phyloP scores from a whole-genome alignment of 2,113 vertebrate genomes.

The Platichthys stellatus region DNA sequence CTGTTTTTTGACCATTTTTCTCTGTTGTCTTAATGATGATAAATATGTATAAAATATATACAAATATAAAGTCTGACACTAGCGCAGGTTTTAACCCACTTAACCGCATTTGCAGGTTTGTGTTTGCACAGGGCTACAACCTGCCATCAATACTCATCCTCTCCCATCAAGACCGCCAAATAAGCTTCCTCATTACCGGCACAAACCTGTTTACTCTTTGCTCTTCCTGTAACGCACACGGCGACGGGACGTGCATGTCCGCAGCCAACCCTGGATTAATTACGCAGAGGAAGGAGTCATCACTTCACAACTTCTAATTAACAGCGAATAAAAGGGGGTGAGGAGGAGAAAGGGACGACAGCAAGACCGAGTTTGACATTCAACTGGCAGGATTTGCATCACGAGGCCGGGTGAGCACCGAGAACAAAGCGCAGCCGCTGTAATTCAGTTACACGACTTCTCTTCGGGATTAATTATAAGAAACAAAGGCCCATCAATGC shows the following conservation, averaged over 20 bases:
- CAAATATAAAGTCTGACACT: not conserved
- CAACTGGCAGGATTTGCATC: conserved; percentile 60
- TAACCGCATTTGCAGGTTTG: not conserved
- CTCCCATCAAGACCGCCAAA: conserved; percentile 19
- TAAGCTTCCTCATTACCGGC: conserved; percentile 47
- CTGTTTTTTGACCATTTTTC: not conserved
- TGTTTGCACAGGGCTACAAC: not conserved
- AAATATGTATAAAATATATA: not conserved
- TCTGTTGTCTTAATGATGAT: not conserved
- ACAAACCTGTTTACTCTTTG: conserved; percentile 54
- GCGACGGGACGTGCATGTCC: conserved; percentile 26
- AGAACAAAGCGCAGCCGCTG: conserved; percentile 24
- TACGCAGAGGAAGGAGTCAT: conserved; percentile 55
- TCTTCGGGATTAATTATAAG: conserved; percentile 28
- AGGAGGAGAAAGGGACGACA: conserved; percentile 43
- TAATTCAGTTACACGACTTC: not conserved
- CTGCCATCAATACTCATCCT: conserved; percentile 12
- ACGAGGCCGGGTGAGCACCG: conserved; percentile 50
- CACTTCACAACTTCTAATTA: conserved; percentile 75
- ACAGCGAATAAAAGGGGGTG: conserved; percentile 56
- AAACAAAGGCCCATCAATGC: conserved; percentile 7
- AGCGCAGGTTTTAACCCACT: not conserved
- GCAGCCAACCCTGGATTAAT: conserved; percentile 64
- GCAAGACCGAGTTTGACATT: conserved; percentile 39
- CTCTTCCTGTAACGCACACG: conserved; percentile 35